Base-by-base conservation (phyloP, 2,888 invertebrate species). In the Cremastinae sp. region DNA sequence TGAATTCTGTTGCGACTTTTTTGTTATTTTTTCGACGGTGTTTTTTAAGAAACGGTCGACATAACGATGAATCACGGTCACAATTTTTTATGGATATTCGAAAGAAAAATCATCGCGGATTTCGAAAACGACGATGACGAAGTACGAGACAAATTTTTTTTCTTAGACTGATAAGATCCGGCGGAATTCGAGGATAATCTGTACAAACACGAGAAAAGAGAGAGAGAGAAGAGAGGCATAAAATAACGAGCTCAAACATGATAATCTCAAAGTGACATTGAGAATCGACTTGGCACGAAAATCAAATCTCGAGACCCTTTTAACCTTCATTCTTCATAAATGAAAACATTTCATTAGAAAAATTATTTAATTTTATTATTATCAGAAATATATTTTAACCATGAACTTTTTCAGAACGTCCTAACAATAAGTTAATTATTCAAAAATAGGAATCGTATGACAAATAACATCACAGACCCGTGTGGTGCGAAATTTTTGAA, bases 231-330 rank as follows among this genome's bases (percentile, higher is more conserved):
- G 62, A 65, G 59, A 61, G 66, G 43, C 28, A 62, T 56, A 56
- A 22, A 66, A 73, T 79, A 78, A 77, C 78, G 77, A 79, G 78
- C 76, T 69, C 73, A 81, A 82, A 81, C 80, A 75, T 78, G 81
- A 78, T 79, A 83, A 81, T 82, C 82, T 83, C 80, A 81, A 76
- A 78, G 81, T 79, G 81, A 81, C 82, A 81, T 82, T 83, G 83
- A 81, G 74, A 58, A 68, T 72, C 62, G 76, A 73, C 66, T 74
- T 64, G 58, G 65, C 65, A 71, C 62, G 65, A 71, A 70, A 70
- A 74, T 71, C 71, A 35, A 37, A 47, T 62, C 66, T 70, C 58
- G 22, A 62, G 16, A 41, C 51, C 64, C 49, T 56, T 51, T n/a
- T 10, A 51, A 51, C 12, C 20, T 22, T 9, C 20, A 14, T 53